Base-by-base conservation (phyloP, 2,113 vertebrate species). In the Hyperoodon ampullatus region DNA sequence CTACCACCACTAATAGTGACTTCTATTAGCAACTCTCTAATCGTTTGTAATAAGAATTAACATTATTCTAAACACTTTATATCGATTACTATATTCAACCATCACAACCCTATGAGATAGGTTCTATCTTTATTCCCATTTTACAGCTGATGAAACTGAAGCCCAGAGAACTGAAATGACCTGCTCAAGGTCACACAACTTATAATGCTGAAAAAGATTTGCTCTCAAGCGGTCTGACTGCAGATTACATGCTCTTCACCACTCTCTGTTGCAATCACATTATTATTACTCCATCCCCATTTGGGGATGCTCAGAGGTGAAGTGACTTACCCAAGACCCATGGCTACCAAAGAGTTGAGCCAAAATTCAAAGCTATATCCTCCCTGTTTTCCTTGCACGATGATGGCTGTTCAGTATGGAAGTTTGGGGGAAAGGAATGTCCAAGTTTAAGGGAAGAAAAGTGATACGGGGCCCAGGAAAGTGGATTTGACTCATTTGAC, bases 121-220 rank as follows among this genome's bases (percentile, higher is more conserved):
- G 65, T 66, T 26, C 11, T 47, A 65, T 55, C 95, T 93, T 83
- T 85, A 75, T 65, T 81, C 30, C 9, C 18, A 33, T 47, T 71
- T 75, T 68, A 50, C 7, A 80, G 18, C 30, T 44, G 44, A 75
- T 92, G 18, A 30, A 89, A 65, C 16, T 33, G 81, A 92, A 94
- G 28, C 70, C 74, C 74, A 75, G 81, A 92, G 50, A 92, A 92
- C 19, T 68, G 58, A 89, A 63, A 70, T 87, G 92, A 44, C 42
- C 15, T 74, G 50, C 19, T 35, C 47, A 92, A 80, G 55, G 58
- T 96, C 88, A 58, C 24, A 80, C 80, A 83, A 19, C 10, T 10
- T 53, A 9, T 6, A 53, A 80, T 26, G 15, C 35, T 23, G 35
- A 65, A 65, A 77, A 33, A 90, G 72, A 44, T 68, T 33, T 44